Base-by-base conservation (phyloP, 2,113 vertebrate genomes). In the Orientallactaga bullata region DNA sequence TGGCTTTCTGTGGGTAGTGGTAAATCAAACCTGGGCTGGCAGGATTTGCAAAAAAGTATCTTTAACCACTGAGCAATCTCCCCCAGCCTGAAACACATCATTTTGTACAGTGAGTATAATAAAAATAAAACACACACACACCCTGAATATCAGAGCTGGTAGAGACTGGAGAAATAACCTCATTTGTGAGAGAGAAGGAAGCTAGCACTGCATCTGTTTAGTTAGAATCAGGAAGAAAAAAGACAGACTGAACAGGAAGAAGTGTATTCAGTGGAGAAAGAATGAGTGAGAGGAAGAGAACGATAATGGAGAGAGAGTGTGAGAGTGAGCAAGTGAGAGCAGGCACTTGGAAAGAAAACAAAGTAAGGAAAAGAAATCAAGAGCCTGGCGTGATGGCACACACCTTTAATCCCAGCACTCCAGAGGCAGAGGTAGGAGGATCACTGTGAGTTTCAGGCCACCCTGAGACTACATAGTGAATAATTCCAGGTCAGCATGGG, bases 341-440 rank as follows among this genome's bases (percentile, higher is more conserved):
- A 79, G 82, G 63, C 12, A 5, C 60, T 66, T 78, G 74, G 74
- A 76, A 89, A 94, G 88, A 78, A 95, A 96, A 89, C 79, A 94
- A 80, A 63, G 61, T 42, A 81, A 95, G 92, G 95, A 89, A 96
- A 96, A 93, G 77, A 96, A 95, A 96, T 95, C 81, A 88, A 93
- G 94, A 20, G 37, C 12, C 42, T 47, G 42, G 42, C 42, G 8
- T 47, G 42, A 47, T 47, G 42, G 42, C 42, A 8, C 42, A 47
- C 42, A 5, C 42, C 42, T 47, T 47, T 47, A 47, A 47, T 47
- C 42, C 42, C 42, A 47, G 42, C 42, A 47, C 42, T 47, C 42
- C 8, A 47, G 42, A 47, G 42, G 42, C 42, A 47, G 42, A 47
- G 42, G 42, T 47, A 47, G 42, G 42, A 47, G 42, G 42, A 47